Evolutionary conservation across 2,797 vertebrate species (phyloP).

Genomic region (Enteromius mattozi): DNA sequence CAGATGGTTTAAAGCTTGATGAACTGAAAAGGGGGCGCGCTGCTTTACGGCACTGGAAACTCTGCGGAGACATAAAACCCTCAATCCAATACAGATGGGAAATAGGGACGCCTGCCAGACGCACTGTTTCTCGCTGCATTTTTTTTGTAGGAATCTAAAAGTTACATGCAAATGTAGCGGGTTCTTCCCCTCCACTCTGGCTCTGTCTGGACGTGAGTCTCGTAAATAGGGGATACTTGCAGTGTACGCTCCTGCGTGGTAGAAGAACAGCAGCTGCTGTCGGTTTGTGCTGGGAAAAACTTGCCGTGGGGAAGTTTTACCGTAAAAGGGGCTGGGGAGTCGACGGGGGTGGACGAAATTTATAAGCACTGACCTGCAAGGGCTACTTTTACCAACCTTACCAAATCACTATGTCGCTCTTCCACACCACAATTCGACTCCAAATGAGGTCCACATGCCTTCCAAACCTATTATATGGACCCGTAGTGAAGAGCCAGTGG

Average conservation of each 20-base stretch:
- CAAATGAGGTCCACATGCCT: constrained; percentile 64
- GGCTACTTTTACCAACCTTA: constrained; percentile 37
- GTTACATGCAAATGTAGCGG: constrained; percentile 71
- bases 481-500: constrained; percentile 38
- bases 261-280: constrained; percentile 64
- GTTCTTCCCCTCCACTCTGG: constrained; percentile 66
- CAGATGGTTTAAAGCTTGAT: constrained; percentile 83
- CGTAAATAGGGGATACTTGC: constrained; percentile 68
- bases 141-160: constrained; percentile 64
- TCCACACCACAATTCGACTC: constrained; percentile 71
- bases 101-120: constrained; percentile 77
- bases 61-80: constrained; percentile 81
- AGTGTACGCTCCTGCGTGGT: constrained; percentile 5
- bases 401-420: constrained; percentile 68
- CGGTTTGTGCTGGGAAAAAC: constrained; percentile 48
- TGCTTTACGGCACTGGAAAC: constrained; percentile 80
- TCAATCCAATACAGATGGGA: constrained; percentile 84
- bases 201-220: constrained; percentile 63
- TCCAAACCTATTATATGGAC: constrained; percentile 39
- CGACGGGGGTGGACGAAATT: constrained; percentile 60
- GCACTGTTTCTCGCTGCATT: constrained; percentile 42
- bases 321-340: constrained; percentile 71
- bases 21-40: constrained; percentile 78
- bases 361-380: constrained; percentile 77
- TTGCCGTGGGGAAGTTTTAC: constrained; percentile 73